Conservation (phyloP, 2,888 invertebrate species). For the Drosophila paranaensis region DNA sequence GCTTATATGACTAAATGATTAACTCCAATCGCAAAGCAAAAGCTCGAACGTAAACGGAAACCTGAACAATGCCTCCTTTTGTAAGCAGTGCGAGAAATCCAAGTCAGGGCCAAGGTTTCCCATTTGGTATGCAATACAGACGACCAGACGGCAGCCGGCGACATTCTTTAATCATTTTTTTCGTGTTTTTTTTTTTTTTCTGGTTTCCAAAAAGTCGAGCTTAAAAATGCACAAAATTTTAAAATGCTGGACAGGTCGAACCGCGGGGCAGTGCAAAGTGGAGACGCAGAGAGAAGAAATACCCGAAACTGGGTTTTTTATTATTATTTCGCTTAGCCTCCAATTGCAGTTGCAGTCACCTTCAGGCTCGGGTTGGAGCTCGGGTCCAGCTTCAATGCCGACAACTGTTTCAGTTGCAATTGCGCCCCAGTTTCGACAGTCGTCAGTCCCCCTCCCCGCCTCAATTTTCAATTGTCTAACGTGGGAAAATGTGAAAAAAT, state of each 20-base stretch:
- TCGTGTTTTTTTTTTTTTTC: conserved; percentile 17
- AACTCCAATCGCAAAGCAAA: conserved; percentile 16
- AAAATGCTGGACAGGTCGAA: conserved; percentile 35
- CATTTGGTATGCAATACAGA: conserved; percentile 47
- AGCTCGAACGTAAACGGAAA: conserved; percentile 11
- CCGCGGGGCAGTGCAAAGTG: not conserved
- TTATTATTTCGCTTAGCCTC: conserved; percentile 15
- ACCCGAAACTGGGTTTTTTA: conserved; percentile 26
- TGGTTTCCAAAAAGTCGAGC: conserved; percentile 14
- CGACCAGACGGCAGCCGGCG: conserved; percentile 18
- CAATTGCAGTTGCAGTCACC: conserved; percentile 40
- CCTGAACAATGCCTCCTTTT: conserved; percentile 41
- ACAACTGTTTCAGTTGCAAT: conserved; percentile 35
- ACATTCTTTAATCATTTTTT: conserved; percentile 54
- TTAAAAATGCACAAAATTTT: conserved; percentile 27
- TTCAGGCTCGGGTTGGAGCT: conserved; percentile 17
- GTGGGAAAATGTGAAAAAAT: conserved; percentile 45
- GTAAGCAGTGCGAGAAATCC: conserved; percentile 38
- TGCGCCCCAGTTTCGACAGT: conserved; percentile 47
- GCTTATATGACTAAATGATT: conserved; percentile 19
- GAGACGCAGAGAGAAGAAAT: conserved; percentile 3
- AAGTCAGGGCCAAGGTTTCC: conserved; percentile 67
- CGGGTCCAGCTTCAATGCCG: conserved; percentile 39
- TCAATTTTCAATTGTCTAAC: conserved; percentile 44
- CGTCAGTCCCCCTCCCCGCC: not conserved